A percentile compares a stretch with the other conserved stretches of the same genome.
Conservation (phyloP, 1,140 invertebrate species). For the Rhyzopertha dominica region DNA sequence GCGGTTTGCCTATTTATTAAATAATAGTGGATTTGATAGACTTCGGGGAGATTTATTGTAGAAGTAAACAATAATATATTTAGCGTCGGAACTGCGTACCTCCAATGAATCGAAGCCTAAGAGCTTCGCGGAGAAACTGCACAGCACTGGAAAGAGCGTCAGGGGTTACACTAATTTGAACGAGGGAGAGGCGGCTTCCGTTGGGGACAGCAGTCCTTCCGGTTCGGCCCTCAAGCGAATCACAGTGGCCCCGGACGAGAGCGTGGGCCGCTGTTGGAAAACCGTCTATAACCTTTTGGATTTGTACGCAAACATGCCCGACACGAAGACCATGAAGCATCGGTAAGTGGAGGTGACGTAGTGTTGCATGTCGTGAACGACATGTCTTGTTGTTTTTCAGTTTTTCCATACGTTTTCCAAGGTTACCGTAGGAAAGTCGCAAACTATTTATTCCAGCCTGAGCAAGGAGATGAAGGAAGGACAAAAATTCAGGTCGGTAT, state of each 20-base stretch:
- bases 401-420: conserved; percentile 73
- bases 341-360: conserved; percentile 57
- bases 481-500: conserved; percentile 84
- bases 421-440: conserved; percentile 86
- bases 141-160: conserved; percentile 77
- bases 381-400: conserved; percentile 28
- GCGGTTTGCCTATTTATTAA: no score
- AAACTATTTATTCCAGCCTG: conserved; percentile 82
- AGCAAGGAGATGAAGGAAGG: conserved; percentile 65
- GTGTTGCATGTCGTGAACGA: no score
- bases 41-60: no score
- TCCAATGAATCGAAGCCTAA: conserved; percentile 76
- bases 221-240: conserved; percentile 56
- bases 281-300: conserved; percentile 90
- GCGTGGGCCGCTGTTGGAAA: conserved; percentile 77
- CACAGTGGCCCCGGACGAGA: conserved; percentile 49
- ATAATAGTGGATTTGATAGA: no score
- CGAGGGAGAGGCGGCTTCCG: conserved; percentile 66
- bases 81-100: no score
- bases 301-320: conserved; percentile 89
- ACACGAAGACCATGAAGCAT: conserved; percentile 79
- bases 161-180: conserved; percentile 57
- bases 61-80: no score
- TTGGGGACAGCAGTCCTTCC: conserved; percentile 58
- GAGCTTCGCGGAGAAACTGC: conserved; percentile 79